Evolutionary conservation across 1,140 invertebrate species (phyloP).

Genomic region (Achatina immaculata): DNA sequence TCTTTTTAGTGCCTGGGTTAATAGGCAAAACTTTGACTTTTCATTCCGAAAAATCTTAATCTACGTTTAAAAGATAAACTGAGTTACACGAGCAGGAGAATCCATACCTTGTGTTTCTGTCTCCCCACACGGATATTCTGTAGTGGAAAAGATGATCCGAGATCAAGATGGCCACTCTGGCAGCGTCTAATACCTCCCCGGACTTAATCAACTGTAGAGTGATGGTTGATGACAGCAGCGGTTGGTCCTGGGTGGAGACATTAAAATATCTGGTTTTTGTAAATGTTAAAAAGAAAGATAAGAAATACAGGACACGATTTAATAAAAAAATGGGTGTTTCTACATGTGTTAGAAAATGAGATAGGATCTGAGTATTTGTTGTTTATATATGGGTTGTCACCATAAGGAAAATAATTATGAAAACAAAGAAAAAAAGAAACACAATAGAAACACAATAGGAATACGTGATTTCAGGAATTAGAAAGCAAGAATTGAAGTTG

Average conservation of each 20-base stretch:
- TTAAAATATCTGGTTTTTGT: no score
- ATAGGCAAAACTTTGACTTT: no score
- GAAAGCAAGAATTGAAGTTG: no score
- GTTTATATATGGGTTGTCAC: neutral
- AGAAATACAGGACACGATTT: neutral
- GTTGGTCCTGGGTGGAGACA: neutral
- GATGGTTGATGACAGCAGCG: neutral
- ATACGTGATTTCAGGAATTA: no score
- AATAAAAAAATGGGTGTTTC: neutral
- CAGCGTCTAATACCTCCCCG: neutral
- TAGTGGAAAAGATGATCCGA: conserved; percentile 5
- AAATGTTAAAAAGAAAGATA: neutral
- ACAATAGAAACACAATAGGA: no score
- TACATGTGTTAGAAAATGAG: neutral
- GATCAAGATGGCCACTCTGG: neutral
- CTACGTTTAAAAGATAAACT: no score
- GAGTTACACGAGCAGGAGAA: no score
- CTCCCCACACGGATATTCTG: conserved; percentile 6
- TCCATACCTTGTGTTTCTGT: conserved; percentile 25
- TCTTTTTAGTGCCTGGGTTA: no score
- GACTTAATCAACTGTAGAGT: conserved; percentile 4
- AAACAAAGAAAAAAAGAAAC: no score
- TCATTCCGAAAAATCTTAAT: no score
- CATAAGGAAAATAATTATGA: no score
- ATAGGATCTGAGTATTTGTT: neutral